phyloP scores from a whole-genome alignment of 2,797 vertebrate genomes.

The Leuciscus waleckii region DNA sequence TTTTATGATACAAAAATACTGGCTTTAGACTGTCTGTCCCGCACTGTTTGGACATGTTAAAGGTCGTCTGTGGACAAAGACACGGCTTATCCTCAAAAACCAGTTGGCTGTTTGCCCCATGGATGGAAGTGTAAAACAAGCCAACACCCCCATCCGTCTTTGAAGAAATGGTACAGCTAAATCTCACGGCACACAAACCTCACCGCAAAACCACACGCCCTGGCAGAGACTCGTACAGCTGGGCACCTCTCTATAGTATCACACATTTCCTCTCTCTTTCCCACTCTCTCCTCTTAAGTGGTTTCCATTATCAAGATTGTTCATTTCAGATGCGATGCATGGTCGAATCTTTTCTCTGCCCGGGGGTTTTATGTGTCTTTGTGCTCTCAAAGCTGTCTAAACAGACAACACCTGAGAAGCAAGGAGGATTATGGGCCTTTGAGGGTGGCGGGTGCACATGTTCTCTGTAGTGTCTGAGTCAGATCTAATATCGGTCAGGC shows the following conservation, averaged over 20 bases:
- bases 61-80: conserved; percentile 40
- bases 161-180: conserved; percentile 19
- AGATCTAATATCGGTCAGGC: conserved; percentile 25
- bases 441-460: conserved; percentile 36
- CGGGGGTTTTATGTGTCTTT: conserved; percentile 38
- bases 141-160: conserved; percentile 24
- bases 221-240: conserved; percentile 32
- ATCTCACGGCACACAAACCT: conserved; percentile 37
- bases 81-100: conserved; percentile 4
- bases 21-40: conserved; percentile 9
- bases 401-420: conserved; percentile 61
- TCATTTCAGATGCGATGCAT: conserved; percentile 30
- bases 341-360: conserved; percentile 19
- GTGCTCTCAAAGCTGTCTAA: conserved; percentile 62
- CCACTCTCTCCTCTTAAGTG: conserved; percentile 18
- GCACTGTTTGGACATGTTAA: conserved; percentile 37
- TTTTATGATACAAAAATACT: not conserved
- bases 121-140: conserved; percentile 21
- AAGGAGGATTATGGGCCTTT: conserved; percentile 54
- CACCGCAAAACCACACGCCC: conserved; percentile 29
- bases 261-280: conserved; percentile 27
- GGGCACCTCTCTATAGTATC: conserved; percentile 28
- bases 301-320: conserved; percentile 28
- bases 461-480: conserved; percentile 33
- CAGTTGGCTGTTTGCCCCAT: conserved; percentile 9